phyloP scores from a whole-genome alignment of 2,888 invertebrate species.

The Drosophila flavopinicola region DNA sequence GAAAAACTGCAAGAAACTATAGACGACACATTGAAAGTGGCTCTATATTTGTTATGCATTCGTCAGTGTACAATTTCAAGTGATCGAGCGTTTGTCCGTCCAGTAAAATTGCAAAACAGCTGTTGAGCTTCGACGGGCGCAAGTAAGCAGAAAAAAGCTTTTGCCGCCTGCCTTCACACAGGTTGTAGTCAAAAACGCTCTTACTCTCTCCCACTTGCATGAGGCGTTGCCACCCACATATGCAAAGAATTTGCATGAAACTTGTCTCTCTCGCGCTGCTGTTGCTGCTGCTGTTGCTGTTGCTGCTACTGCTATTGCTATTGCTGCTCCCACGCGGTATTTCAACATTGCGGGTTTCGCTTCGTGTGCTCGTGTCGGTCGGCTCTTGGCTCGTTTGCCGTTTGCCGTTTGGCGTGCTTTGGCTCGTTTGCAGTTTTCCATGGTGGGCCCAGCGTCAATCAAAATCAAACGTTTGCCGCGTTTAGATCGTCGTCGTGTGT shows the following conservation, averaged over 20 bases:
- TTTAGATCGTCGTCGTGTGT: slow-evolving; percentile 59
- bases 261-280: slow-evolving; percentile 36
- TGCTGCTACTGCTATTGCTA: slow-evolving; percentile 25
- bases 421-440: slow-evolving; percentile 73
- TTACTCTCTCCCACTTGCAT: slow-evolving; percentile 1
- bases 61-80: background rate
- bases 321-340: slow-evolving; percentile 49
- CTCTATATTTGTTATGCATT: background rate
- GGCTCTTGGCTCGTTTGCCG: slow-evolving; percentile 24
- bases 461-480: slow-evolving; percentile 78
- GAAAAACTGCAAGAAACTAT: background rate
- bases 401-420: slow-evolving; percentile 24
- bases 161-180: slow-evolving; percentile 29
- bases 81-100: slow-evolving; percentile 7
- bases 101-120: slow-evolving; percentile 25
- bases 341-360: slow-evolving; percentile 17
- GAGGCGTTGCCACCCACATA: slow-evolving; percentile 47
- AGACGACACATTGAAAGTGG: background rate
- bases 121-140: slow-evolving; percentile 30
- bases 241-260: slow-evolving; percentile 57
- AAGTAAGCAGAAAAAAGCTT: slow-evolving; percentile 17
- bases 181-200: slow-evolving; percentile 23
- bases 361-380: slow-evolving; percentile 43
- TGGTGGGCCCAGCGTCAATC: slow-evolving; percentile 74
- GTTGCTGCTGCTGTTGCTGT: slow-evolving; percentile 31